Base-by-base conservation (phyloP, 2,888 invertebrate genomes). In the Lumbricus terrestris region DNA sequence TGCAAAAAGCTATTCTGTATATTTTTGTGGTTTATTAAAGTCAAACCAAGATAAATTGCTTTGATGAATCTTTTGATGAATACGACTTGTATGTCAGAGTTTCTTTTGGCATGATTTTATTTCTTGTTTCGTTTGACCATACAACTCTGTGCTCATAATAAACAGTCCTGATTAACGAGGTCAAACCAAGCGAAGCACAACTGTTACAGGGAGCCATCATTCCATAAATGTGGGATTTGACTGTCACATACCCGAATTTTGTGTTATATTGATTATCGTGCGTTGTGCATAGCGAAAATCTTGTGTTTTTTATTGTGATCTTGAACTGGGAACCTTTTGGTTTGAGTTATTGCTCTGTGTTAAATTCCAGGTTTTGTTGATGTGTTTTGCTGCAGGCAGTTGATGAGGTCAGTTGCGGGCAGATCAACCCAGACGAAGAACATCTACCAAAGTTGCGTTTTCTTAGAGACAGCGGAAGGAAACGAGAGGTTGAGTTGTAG, bases 371-470 rank as follows among this genome's bases (percentile, higher is more conserved):
- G 33, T 35, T 3, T 85, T 33, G 85, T 85, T 35, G n/a, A n/a
- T n/a, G n/a, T n/a, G 85, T 6, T 23, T 0, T 35, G 18, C 97
- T 97, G 96, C 97, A 98, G 96, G 97, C 98, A 0, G 97, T 98
- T 23, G 98, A 98, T 94, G 98, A 98, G 95, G 98, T 98, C 91
- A 98, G 98, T 95, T 96, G 98, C 93, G 98, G 98, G 91, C 97
- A 97, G 94, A 97, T 98, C 93, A 96, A 96, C 92, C 97, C 98
- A 29, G 98, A 97, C 90, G 97, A 98, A 93, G 97, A 98, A 93
- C 96, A 98, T 88, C 96, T 99, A 35, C 99, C 99, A 95, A 98
- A 99, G 95, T 96, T 99, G 92, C 99, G 99, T 96, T 98, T 98
- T 69, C 96, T 99, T 90, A 99, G 99, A 95, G 97, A 98, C 94